Percentiles rank a stretch among this genome's conserved stretches.
These are phyloP conservation scores for Pygathrix nemaeus DNA, from an alignment of 2,113 vertebrate species.

Conservation along the genomic window DNA sequence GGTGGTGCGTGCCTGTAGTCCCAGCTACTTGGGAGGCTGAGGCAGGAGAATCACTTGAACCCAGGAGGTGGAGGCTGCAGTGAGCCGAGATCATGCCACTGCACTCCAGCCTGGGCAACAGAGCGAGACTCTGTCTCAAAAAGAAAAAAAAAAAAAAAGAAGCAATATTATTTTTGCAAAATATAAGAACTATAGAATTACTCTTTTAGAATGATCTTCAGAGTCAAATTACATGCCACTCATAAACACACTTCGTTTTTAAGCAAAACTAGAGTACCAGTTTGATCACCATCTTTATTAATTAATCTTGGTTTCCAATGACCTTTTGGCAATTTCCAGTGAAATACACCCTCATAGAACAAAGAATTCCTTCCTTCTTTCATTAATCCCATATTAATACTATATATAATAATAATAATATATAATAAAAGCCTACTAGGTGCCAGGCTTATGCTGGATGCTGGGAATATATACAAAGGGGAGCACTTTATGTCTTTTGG, in stretches of 20 bases:
- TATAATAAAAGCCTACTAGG: too few relatives aligned
- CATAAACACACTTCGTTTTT: not conserved
- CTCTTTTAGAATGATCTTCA: not conserved
- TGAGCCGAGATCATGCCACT: too few relatives aligned
- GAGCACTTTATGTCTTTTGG: not conserved
- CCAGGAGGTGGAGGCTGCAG: too few relatives aligned
- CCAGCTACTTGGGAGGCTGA: too few relatives aligned
- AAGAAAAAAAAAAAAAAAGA: too few relatives aligned
- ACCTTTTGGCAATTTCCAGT: not conserved
- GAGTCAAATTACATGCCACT: not conserved
- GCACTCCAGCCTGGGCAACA: too few relatives aligned
- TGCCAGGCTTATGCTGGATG: not conserved
- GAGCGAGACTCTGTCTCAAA: too few relatives aligned
- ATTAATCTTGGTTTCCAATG: not conserved
- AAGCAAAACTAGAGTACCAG: not conserved
- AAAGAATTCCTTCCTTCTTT: not conserved
- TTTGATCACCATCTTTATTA: not conserved
- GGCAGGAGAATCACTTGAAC: too few relatives aligned
- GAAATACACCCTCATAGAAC: not conserved
- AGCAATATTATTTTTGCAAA: not conserved
- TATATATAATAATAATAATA: too few relatives aligned
- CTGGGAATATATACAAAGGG: not conserved
- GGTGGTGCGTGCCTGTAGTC: too few relatives aligned
- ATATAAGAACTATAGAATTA: not conserved
- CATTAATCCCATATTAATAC: not conserved